phyloP scores from a whole-genome alignment of 2,888 invertebrate genomes.

The Phymatocera aterrima region DNA sequence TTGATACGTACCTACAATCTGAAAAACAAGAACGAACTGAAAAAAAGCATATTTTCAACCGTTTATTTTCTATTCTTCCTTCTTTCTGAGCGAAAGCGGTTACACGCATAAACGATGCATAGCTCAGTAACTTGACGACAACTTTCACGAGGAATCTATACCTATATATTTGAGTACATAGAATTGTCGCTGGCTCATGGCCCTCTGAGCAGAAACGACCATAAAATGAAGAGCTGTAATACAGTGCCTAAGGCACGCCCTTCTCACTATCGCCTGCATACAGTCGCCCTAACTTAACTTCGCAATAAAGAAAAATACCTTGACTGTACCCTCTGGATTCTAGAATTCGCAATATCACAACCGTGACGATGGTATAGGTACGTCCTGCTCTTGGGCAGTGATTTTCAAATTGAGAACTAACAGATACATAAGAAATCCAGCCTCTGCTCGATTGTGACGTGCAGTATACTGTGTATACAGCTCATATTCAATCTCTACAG shows the following conservation, averaged over 20 bases:
- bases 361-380: not conserved
- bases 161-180: constrained; percentile 9
- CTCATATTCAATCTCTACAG: not conserved
- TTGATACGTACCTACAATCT: not conserved
- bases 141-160: not conserved
- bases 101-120: not conserved
- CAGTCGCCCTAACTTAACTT: not conserved
- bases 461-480: not conserved
- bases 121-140: constrained; percentile 20
- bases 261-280: constrained; percentile 27
- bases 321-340: not conserved
- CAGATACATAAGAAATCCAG: not conserved
- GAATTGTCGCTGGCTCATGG: constrained; percentile 20
- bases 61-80: not conserved
- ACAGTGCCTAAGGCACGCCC: not conserved
- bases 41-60: not conserved
- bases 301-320: not conserved
- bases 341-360: not conserved
- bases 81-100: not conserved
- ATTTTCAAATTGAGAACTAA: not conserved
- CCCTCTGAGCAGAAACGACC: constrained; percentile 1
- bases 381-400: not conserved
- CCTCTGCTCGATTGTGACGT: not conserved
- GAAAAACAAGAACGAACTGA: no score
- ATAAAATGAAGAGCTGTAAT: constrained; percentile 34